These are phyloP conservation scores for Chaetogeoica ovagalla DNA, from an alignment of 2,888 invertebrate species.

Conservation along the genomic window DNA sequence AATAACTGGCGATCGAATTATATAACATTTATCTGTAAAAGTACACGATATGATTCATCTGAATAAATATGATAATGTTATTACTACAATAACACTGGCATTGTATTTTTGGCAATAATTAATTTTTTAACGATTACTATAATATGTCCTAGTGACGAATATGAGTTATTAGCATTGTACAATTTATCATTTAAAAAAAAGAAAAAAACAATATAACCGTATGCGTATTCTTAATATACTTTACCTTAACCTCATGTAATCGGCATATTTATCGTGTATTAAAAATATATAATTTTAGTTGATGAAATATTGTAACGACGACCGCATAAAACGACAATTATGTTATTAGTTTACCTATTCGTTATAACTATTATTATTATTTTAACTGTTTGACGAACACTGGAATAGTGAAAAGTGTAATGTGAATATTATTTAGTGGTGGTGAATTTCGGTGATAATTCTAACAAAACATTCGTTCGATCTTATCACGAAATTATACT, in stretches of 20 bases:
- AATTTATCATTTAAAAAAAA: neutral
- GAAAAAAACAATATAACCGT: too few relatives aligned
- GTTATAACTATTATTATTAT: neutral
- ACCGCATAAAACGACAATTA: neutral
- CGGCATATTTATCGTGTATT: neutral
- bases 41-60: neutral
- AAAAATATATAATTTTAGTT: neutral
- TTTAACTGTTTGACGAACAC: neutral
- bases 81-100: neutral
- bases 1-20: neutral
- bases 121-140: too few relatives aligned
- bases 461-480: neutral
- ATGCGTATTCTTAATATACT: neutral
- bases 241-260: slow-evolving; percentile 11
- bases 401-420: neutral
- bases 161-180: neutral
- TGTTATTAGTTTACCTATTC: neutral
- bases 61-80: neutral
- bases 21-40: neutral
- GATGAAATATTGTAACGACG: neutral
- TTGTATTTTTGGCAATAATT: neutral
- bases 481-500: slow-evolving; percentile 19
- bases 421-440: too few relatives aligned
- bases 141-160: too few relatives aligned
- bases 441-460: neutral